Percentiles rank a stretch among this genome's conserved stretches.
phyloP scores from a whole-genome alignment of 1,140 invertebrate genomes.

The Neomicropteryx cornuta region DNA sequence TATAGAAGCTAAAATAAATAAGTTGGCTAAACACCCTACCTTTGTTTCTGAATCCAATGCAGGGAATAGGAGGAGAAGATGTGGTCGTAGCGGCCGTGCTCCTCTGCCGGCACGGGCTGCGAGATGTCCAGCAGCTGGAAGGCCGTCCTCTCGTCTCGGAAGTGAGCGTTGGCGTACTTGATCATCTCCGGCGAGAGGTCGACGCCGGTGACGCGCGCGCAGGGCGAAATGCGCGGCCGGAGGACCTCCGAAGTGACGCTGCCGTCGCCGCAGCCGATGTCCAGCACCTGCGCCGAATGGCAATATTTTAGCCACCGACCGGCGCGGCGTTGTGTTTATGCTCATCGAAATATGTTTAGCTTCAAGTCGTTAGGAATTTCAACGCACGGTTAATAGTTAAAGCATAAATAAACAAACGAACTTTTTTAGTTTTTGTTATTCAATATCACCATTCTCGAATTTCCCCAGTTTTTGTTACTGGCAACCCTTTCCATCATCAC shows the following conservation, averaged over 20 bases:
- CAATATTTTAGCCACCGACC: too few species aligned
- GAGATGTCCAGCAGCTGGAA: conserved; percentile 60
- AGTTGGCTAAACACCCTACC: conserved; percentile 34
- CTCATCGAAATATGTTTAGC: too few species aligned
- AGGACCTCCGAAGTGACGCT: conserved; percentile 59
- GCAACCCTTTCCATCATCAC: too few species aligned
- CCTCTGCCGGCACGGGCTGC: conserved; percentile 33
- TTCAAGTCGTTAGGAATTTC: too few species aligned
- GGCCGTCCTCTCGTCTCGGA: conserved; percentile 33
- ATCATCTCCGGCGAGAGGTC: conserved; percentile 66
- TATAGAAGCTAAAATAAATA: neutral
- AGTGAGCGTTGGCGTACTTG: conserved; percentile 45
- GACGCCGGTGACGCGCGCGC: conserved; percentile 45
- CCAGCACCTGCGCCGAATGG: too few species aligned
- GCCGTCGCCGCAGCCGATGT: conserved; percentile 72
- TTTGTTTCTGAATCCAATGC: conserved; percentile 69
- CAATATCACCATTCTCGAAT: too few species aligned
- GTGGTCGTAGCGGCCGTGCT: conserved; percentile 51
- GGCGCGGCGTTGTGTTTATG: too few species aligned
- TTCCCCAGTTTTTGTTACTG: too few species aligned
- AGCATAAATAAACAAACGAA: too few species aligned
- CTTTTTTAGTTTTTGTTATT: too few species aligned
- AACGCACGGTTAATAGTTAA: too few species aligned
- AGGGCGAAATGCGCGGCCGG: conserved; percentile 52
- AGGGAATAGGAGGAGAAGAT: conserved; percentile 72